Conservation (phyloP, 1,140 invertebrate species). For the Orius insidiosus region DNA sequence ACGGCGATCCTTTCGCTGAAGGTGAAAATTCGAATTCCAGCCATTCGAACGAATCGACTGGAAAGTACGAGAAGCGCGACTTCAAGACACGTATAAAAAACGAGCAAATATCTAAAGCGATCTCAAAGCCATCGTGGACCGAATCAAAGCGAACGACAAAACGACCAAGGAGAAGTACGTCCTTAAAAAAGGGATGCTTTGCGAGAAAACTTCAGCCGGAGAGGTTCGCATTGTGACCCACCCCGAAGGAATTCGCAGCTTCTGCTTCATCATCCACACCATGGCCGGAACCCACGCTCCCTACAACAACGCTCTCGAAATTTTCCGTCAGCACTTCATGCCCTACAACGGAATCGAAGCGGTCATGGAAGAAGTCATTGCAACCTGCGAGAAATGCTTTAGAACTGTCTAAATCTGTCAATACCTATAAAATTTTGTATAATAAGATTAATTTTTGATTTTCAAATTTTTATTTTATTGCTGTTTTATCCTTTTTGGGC, state of each 20-base stretch:
- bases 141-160: neutral
- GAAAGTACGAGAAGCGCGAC: neutral
- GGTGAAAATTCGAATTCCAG: no score
- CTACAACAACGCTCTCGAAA: neutral
- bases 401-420: no score
- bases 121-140: neutral
- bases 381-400: neutral
- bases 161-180: neutral
- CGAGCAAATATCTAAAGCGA: neutral
- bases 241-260: neutral
- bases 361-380: neutral
- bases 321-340: constrained; percentile 2
- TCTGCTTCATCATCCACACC: neutral
- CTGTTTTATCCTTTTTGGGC: no score
- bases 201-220: neutral
- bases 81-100: neutral
- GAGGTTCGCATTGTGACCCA: neutral
- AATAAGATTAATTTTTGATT: no score
- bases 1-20: no score
- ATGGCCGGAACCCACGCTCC: constrained; percentile 1
- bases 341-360: neutral
- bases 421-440: no score
- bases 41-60: no score
- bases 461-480: no score
- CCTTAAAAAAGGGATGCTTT: neutral